phyloP scores from a whole-genome alignment of 2,888 invertebrate genomes.

The Gari tellinella region DNA sequence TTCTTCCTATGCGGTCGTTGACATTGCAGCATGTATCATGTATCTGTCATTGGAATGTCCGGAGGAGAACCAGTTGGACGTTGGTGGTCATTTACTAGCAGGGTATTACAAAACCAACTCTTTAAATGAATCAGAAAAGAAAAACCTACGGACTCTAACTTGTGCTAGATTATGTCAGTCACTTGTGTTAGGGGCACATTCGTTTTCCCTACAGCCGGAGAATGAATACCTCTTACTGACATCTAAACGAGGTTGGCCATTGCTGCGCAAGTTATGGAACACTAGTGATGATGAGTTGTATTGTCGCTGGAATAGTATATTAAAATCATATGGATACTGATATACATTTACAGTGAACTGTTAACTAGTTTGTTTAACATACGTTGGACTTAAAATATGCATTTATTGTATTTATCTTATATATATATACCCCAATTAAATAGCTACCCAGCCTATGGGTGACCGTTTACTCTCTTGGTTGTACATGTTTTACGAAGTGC shows the following conservation, averaged over 20 bases:
- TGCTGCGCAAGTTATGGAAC: slow-evolving; percentile 72
- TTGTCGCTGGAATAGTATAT: slow-evolving; percentile 6
- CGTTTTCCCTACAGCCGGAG: slow-evolving; percentile 89
- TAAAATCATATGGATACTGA: neutral
- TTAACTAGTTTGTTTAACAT: no score
- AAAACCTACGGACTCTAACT: slow-evolving; percentile 89
- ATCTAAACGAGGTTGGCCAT: slow-evolving; percentile 75
- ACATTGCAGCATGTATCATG: slow-evolving; percentile 92
- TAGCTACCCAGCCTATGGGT: no score
- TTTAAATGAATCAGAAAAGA: slow-evolving; percentile 88
- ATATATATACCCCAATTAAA: no score
- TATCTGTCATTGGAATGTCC: slow-evolving; percentile 91
- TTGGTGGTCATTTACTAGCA: slow-evolving; percentile 88
- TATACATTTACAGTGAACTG: no score
- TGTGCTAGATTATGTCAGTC: slow-evolving; percentile 93
- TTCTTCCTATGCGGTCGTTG: slow-evolving; percentile 89
- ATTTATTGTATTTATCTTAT: no score
- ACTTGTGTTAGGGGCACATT: slow-evolving; percentile 92
- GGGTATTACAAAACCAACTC: slow-evolving; percentile 89
- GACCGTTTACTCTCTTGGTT: no score
- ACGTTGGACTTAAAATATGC: no score
- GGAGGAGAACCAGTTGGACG: slow-evolving; percentile 84
- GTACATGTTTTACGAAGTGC: no score
- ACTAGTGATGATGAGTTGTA: slow-evolving; percentile 1
- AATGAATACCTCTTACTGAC: slow-evolving; percentile 93